phyloP scores from a whole-genome alignment of 2,888 invertebrate species.

The Zaprionus bogoriensis region DNA sequence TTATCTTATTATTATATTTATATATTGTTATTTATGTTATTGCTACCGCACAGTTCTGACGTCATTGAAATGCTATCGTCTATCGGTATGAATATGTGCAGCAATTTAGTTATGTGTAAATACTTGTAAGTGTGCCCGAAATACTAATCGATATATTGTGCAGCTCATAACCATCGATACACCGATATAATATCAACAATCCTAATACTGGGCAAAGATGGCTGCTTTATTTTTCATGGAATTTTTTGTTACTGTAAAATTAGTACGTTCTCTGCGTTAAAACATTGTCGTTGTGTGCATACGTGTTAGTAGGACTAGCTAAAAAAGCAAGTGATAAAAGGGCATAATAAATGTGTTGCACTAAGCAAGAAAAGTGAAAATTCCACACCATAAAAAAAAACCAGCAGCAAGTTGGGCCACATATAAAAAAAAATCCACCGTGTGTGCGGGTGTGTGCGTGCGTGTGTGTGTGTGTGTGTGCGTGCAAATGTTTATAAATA shows the following conservation, averaged over 20 bases:
- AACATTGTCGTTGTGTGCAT: conserved; percentile 33
- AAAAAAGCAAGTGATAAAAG: conserved; percentile 10
- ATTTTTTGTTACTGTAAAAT: conserved; percentile 54
- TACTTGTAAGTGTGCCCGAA: conserved; percentile 15
- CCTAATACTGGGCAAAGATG: conserved; percentile 53
- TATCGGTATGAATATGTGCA: conserved; percentile 15
- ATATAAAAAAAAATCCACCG: conserved; percentile 32
- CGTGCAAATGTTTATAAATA: conserved; percentile 73
- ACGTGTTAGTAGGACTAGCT: conserved; percentile 25
- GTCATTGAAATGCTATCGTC: background rate
- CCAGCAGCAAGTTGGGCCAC: conserved; percentile 50
- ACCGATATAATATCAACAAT: conserved; percentile 48
- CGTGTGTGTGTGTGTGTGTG: conserved; percentile 38
- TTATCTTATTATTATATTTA: background rate
- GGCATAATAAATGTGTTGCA: conserved; percentile 28
- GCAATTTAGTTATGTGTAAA: conserved; percentile 10
- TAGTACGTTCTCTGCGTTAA: conserved; percentile 38
- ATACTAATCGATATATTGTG: conserved; percentile 8
- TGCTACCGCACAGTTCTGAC: background rate
- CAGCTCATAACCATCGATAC: conserved; percentile 26
- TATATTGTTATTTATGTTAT: background rate
- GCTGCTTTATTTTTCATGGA: conserved; percentile 59
- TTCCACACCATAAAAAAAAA: conserved; percentile 56
- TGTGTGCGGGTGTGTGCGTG: conserved; percentile 9
- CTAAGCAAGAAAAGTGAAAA: conserved; percentile 43